These are phyloP conservation scores for Mungos mungo DNA, from an alignment of 2,113 vertebrate genomes.

Conservation along the genomic window DNA sequence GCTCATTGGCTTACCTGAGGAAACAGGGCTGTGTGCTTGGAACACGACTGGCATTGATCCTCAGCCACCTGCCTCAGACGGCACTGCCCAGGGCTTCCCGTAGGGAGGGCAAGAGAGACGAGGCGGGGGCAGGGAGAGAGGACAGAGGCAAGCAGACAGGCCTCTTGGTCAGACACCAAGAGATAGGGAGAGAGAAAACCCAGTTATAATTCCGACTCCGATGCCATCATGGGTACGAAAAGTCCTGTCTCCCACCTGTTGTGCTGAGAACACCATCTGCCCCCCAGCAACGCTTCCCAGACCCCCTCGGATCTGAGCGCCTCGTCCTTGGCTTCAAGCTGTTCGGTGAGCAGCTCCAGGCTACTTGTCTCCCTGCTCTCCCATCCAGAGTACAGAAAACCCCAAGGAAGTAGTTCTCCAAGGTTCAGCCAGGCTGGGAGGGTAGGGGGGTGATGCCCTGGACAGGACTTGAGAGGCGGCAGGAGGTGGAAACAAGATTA, in stretches of 20 bases:
- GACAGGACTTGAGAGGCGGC: neutral
- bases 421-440: neutral
- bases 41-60: neutral
- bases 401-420: neutral
- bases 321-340: neutral
- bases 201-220: neutral
- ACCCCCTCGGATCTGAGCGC: accelerated
- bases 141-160: neutral
- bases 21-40: neutral
- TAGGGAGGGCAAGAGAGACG: neutral
- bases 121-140: accelerated
- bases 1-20: conserved; percentile 22
- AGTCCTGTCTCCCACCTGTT: neutral
- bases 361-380: neutral
- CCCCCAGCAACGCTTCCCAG: neutral
- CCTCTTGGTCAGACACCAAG: neutral
- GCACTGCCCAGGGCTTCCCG: neutral
- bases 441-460: neutral
- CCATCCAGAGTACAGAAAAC: neutral
- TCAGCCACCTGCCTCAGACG: neutral
- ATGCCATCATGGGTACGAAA: accelerated
- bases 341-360: neutral
- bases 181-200: neutral
- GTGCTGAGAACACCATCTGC: neutral
- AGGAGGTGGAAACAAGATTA: neutral